phyloP scores from a whole-genome alignment of 2,797 vertebrate species.

The Rhyacichthys aspro region DNA sequence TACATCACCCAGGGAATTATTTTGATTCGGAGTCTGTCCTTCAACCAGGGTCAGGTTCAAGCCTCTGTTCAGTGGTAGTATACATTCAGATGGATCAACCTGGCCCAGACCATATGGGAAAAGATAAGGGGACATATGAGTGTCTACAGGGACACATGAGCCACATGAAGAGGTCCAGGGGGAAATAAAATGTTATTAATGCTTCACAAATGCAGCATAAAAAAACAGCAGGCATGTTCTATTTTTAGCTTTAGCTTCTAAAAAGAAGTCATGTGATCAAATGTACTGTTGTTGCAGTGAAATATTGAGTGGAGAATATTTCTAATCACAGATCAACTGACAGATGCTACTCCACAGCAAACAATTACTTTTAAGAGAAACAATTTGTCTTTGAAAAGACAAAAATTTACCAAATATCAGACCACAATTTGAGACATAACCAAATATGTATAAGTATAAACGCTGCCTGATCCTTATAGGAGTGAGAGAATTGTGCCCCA shows the following conservation, averaged over 20 bases:
- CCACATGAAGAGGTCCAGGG: background rate
- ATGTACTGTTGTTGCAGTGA: background rate
- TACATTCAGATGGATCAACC: background rate
- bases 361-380: background rate
- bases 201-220: background rate
- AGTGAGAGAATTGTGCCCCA: too few species aligned
- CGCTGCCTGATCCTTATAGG: too few species aligned
- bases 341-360: too few species aligned
- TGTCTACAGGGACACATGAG: background rate
- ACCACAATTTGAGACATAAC: too few species aligned
- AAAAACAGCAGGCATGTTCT: background rate
- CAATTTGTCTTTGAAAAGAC: background rate
- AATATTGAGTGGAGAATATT: too few species aligned
- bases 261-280: background rate
- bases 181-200: slow-evolving; percentile 4
- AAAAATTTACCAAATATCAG: background rate
- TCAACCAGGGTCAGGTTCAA: too few species aligned
- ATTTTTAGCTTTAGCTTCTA: background rate
- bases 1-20: too few species aligned
- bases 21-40: too few species aligned
- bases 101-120: background rate
- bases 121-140: background rate
- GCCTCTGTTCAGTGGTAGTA: too few species aligned
- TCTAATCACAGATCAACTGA: too few species aligned
- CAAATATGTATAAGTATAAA: too few species aligned